These are phyloP conservation scores for Chymomyza caudatula DNA, from an alignment of 2,888 invertebrate genomes.

Conservation along the genomic window DNA sequence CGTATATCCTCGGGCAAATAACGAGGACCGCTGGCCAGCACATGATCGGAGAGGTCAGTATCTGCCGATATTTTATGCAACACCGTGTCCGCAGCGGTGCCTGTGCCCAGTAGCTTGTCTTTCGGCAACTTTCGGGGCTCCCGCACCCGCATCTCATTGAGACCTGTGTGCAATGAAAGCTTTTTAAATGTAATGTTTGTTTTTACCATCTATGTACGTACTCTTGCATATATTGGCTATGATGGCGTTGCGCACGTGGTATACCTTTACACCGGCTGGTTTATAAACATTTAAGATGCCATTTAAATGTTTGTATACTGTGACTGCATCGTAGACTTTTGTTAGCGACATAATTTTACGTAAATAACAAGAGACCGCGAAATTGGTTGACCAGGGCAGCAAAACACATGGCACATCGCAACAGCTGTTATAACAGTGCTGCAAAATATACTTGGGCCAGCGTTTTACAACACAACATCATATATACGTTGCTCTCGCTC, in stretches of 20 bases:
- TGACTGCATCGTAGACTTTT: conserved; percentile 79
- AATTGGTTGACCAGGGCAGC: background rate
- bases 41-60: conserved; percentile 85
- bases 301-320: conserved; percentile 84
- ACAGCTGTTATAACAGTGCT: conserved; percentile 7
- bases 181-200: background rate
- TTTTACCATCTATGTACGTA: conserved; percentile 72
- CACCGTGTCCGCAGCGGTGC: conserved; percentile 80
- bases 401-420: background rate
- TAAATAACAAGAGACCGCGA: background rate
- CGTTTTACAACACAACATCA: background rate
- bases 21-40: conserved; percentile 86
- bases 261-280: conserved; percentile 82
- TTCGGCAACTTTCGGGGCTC: conserved; percentile 78
- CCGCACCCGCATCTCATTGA: conserved; percentile 84
- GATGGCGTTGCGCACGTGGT: conserved; percentile 81
- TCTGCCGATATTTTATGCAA: conserved; percentile 80
- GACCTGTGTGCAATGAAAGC: conserved; percentile 79
- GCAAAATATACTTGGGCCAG: background rate
- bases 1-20: conserved; percentile 85
- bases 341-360: conserved; percentile 58
- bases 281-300: conserved; percentile 90
- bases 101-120: conserved; percentile 82
- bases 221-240: conserved; percentile 84
- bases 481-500: conserved; percentile 11